These are phyloP conservation scores for Himantopus leucocephalus DNA, from an alignment of 2,113 vertebrate genomes.

Conservation along the genomic window DNA sequence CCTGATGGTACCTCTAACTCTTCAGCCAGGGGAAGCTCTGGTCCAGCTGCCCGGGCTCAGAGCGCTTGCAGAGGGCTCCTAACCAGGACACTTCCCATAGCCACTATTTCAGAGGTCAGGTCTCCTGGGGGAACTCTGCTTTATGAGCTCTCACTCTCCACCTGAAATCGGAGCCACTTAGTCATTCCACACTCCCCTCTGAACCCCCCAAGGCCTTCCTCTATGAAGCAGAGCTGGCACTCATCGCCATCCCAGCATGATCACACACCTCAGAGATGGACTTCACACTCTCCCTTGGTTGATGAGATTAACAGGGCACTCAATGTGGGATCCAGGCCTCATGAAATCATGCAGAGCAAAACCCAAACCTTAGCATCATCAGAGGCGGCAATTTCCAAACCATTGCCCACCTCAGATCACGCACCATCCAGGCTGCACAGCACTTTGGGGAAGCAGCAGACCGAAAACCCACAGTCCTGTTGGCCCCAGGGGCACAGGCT, in stretches of 20 bases:
- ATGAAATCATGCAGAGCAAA: not conserved
- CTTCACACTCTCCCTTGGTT: not conserved
- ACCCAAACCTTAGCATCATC: not conserved
- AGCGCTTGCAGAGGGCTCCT: not conserved
- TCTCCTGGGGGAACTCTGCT: not conserved
- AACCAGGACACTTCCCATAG: not conserved
- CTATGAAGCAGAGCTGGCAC: not conserved
- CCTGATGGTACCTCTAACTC: not conserved
- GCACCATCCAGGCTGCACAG: accelerated
- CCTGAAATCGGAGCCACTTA: not conserved
- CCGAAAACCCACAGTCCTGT: not conserved
- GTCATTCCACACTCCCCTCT: not conserved
- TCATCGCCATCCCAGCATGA: not conserved
- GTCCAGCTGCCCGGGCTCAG: not conserved
- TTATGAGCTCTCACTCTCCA: not conserved
- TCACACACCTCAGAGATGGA: not conserved
- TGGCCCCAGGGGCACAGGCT: not conserved
- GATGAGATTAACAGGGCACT: not conserved
- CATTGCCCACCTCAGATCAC: not conserved
- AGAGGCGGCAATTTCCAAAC: not conserved
- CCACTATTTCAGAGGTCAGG: not conserved
- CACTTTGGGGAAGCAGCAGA: not conserved
- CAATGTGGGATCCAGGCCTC: not conserved
- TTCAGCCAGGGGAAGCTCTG: not conserved
- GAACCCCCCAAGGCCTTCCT: not conserved